These are phyloP conservation scores for Bufo bufo DNA, from an alignment of 2,113 vertebrate genomes.

Conservation along the genomic window DNA sequence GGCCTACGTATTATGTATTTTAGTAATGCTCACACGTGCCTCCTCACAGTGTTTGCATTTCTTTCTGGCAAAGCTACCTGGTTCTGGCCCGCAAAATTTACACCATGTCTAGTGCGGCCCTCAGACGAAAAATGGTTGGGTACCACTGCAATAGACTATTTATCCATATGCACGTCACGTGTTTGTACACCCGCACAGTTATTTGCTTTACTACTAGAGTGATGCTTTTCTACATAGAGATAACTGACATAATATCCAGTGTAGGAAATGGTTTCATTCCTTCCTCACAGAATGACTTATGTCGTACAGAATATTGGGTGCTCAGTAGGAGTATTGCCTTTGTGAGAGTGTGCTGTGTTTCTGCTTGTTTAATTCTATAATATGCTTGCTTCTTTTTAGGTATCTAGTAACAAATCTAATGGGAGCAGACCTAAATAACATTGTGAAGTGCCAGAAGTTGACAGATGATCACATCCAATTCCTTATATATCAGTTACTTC, in stretches of 20 bases:
- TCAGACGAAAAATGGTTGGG: no score
- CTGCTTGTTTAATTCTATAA: neutral
- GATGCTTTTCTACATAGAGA: no score
- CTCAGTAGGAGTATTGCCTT: neutral
- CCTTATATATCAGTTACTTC: constrained; percentile 95
- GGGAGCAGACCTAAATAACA: constrained; percentile 97
- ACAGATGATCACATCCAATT: constrained; percentile 97
- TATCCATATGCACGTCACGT: neutral
- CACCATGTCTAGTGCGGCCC: no score
- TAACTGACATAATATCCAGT: neutral
- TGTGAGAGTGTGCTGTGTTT: neutral
- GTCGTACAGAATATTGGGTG: no score
- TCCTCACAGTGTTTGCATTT: no score
- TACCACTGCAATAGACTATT: neutral
- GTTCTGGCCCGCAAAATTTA: no score
- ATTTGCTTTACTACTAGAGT: neutral
- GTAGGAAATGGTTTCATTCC: neutral
- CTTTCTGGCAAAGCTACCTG: no score
- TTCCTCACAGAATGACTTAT: neutral
- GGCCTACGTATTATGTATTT: no score
- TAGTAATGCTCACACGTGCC: no score
- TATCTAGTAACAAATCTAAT: constrained; percentile 97
- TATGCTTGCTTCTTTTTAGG: constrained; percentile 65
- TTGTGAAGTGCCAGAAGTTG: constrained; percentile 94
- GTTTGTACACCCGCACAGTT: neutral